These are phyloP conservation scores for Neostethus bicornis DNA, from an alignment of 2,797 vertebrate species.

Conservation along the genomic window DNA sequence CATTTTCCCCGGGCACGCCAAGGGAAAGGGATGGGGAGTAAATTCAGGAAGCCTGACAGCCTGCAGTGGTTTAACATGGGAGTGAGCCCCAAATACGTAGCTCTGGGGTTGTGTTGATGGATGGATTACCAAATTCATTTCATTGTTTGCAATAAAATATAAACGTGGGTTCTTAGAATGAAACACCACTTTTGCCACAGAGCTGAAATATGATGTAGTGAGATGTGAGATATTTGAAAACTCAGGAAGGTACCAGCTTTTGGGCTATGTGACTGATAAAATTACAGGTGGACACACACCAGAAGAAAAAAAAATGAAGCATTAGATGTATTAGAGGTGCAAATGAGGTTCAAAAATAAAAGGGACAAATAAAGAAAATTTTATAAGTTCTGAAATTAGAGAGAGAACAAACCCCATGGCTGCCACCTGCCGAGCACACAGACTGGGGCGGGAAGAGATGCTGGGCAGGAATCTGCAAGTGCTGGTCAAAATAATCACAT, in stretches of 20 bases:
- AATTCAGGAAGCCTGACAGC: constrained; percentile 65
- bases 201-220: constrained; percentile 48
- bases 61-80: constrained; percentile 64
- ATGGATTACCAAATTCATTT: constrained; percentile 73
- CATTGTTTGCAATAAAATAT: constrained; percentile 73
- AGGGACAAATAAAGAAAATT: constrained; percentile 47
- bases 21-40: constrained; percentile 54
- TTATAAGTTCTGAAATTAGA: constrained; percentile 27
- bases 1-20: constrained; percentile 56
- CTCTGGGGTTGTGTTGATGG: constrained; percentile 70
- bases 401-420: constrained; percentile 42
- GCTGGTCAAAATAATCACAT: constrained; percentile 87
- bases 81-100: constrained; percentile 63
- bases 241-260: constrained; percentile 23
- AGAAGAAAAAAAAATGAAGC: constrained; percentile 38
- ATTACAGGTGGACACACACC: constrained; percentile 36
- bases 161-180: constrained; percentile 61
- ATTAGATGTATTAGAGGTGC: constrained; percentile 37
- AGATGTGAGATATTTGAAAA: constrained; percentile 43
- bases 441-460: constrained; percentile 66
- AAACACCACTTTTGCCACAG: constrained; percentile 49
- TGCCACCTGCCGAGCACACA: constrained; percentile 59
- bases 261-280: constrained; percentile 24
- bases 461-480: constrained; percentile 82
- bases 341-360: constrained; percentile 40